Percentiles rank a stretch among this genome's conserved stretches.
These are phyloP conservation scores for Podargus strigoides DNA, from an alignment of 2,797 vertebrate genomes.

Conservation along the genomic window DNA sequence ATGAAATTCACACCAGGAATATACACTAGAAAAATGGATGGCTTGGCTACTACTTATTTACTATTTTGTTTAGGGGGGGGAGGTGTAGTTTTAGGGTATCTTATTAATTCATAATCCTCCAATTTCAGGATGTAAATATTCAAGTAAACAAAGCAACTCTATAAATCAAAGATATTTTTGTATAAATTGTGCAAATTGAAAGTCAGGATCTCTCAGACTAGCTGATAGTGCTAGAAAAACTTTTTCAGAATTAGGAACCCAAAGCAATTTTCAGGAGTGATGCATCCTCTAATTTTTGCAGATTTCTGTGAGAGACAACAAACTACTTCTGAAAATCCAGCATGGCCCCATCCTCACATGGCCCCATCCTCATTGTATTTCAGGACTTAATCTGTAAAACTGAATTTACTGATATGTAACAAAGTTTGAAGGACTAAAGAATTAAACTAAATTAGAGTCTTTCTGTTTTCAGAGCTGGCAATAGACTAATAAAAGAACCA, in stretches of 20 bases:
- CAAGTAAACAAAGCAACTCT: neutral
- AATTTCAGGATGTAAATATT: neutral
- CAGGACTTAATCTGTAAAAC: neutral
- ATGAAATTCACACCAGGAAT: neutral
- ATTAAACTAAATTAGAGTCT: neutral
- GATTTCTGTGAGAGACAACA: neutral
- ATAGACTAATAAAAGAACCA: neutral
- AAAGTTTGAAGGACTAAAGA: neutral
- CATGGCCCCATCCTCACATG: rapidly evolving
- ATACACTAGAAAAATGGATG: neutral
- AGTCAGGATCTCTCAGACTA: neutral
- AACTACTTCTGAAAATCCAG: neutral
- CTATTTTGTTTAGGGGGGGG: neutral
- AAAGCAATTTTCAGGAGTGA: neutral
- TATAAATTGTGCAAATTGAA: neutral
- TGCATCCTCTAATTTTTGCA: neutral
- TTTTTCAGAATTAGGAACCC: neutral
- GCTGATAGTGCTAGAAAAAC: neutral
- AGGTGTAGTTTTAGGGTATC: neutral
- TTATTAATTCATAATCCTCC: neutral
- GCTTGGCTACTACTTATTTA: neutral
- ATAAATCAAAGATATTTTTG: neutral
- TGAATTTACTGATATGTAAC: neutral
- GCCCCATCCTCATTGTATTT: neutral
- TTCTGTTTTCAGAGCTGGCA: neutral